These are phyloP conservation scores for Microtus richardsoni DNA, from an alignment of 2,113 vertebrate genomes.

Conservation along the genomic window DNA sequence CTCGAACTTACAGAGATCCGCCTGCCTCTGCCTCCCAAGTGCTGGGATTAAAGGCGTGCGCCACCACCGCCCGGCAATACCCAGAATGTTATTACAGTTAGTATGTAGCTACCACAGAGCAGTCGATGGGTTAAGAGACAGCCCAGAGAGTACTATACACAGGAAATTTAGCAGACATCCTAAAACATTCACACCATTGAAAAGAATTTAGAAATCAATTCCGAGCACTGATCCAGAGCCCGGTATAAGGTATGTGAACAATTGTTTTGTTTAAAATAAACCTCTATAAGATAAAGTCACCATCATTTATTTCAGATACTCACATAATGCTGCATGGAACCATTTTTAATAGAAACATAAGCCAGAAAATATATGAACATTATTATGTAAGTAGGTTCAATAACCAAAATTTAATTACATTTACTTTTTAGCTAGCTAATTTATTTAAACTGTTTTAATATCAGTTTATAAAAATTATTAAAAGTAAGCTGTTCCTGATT, in stretches of 20 bases:
- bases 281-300: conserved; percentile 3
- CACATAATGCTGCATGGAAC: neutral
- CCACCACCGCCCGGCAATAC: neutral
- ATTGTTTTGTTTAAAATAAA: conserved; percentile 38
- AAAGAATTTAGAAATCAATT: conserved; percentile 42
- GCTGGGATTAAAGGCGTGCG: no score
- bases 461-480: conserved; percentile 30
- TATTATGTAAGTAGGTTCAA: conserved; percentile 43
- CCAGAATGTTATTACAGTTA: conserved; percentile 10
- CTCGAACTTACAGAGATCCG: no score
- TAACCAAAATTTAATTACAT: neutral
- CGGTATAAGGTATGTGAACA: neutral
- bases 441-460: neutral
- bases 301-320: neutral
- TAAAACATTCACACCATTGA: conserved; percentile 25
- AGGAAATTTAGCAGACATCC: conserved; percentile 20
- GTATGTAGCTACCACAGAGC: neutral
- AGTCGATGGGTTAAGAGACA: neutral
- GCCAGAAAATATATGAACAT: conserved; percentile 50
- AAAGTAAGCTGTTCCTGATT: neutral
- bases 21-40: no score
- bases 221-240: neutral
- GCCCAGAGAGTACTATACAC: neutral
- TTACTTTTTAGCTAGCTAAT: neutral
- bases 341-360: conserved; percentile 37